A percentile compares a stretch with the other conserved stretches of the same genome.
phyloP scores from a whole-genome alignment of 2,888 invertebrate genomes.

The Machimus rusticus region DNA sequence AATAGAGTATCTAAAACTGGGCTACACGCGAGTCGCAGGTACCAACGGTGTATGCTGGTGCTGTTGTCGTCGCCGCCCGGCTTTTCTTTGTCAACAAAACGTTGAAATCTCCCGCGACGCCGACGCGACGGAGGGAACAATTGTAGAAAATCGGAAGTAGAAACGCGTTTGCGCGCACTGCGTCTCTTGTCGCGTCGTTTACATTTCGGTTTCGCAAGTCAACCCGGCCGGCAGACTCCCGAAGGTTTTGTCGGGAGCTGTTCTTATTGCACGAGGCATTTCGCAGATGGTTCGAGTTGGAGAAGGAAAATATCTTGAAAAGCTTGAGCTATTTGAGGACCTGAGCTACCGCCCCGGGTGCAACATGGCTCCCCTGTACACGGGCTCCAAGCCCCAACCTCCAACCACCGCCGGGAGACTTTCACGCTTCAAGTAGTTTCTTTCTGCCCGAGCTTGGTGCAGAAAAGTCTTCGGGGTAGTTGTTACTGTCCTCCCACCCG shows the following conservation, averaged over 20 bases:
- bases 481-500: neutral
- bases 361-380: neutral
- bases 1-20: neutral
- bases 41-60: neutral
- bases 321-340: neutral
- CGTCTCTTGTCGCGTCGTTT: neutral
- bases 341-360: neutral
- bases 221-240: neutral
- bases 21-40: too few relatives aligned
- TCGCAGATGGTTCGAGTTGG: neutral
- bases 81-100: neutral
- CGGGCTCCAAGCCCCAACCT: too few relatives aligned
- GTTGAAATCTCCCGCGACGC: neutral
- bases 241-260: neutral
- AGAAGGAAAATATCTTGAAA: neutral
- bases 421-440: constrained; percentile 5
- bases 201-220: neutral
- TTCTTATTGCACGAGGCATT: neutral
- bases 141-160: neutral
- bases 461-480: neutral
- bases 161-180: constrained; percentile 20
- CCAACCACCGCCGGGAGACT: neutral
- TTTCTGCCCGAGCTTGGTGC: neutral
- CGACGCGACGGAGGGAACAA: neutral
- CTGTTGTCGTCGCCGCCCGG: neutral